phyloP scores from a whole-genome alignment of 2,797 vertebrate genomes.

The Aphelocoma californica region DNA sequence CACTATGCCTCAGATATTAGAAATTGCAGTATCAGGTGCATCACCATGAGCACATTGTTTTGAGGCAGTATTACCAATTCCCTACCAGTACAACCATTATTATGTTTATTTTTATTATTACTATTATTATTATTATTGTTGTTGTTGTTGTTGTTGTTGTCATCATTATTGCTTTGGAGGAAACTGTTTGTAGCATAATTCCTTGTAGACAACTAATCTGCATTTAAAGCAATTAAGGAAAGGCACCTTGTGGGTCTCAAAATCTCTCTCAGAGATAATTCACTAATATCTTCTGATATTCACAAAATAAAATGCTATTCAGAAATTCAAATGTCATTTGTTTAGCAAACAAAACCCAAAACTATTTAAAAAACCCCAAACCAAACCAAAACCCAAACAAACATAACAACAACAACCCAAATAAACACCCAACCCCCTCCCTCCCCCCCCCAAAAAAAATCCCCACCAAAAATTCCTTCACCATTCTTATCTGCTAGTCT shows the following conservation, averaged over 20 bases:
- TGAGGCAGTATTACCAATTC: neutral
- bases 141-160: neutral
- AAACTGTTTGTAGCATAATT: neutral
- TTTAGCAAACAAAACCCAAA: neutral
- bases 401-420: neutral
- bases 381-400: neutral
- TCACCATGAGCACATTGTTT: neutral
- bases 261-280: neutral
- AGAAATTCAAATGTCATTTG: neutral
- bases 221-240: neutral
- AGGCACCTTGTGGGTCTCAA: neutral
- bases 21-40: neutral
- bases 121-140: neutral
- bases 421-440: neutral
- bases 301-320: neutral
- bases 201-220: neutral
- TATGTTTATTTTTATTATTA: neutral
- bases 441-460: too few species aligned
- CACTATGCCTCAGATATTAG: neutral
- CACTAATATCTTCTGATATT: neutral
- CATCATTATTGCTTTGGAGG: neutral
- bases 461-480: neutral
- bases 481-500: neutral
- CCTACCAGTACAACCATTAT: neutral
- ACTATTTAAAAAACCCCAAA: neutral